Base-by-base conservation (phyloP, 2,888 invertebrate species). In the Perizoma affinitatum region DNA sequence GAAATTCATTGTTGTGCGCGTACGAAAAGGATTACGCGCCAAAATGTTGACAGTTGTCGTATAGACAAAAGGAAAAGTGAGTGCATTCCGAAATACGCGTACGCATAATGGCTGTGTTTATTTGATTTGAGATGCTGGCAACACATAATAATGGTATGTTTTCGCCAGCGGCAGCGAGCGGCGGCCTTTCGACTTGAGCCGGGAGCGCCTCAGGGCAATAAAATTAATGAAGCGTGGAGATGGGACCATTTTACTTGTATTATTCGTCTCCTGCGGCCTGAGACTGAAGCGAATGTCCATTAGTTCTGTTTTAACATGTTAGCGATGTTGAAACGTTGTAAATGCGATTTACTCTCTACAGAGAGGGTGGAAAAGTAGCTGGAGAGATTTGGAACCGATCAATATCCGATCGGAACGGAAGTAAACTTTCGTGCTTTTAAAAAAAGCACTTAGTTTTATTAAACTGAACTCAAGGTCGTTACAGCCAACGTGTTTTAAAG, bases 281-380 rank as follows among this genome's bases (percentile, higher is more conserved):
- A 87, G 90, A 90, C 90, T 90, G 90, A 80, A 92, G 87, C 91
- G 91, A 92, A 92, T 92, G 91, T 91, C 91, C 91, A 92, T 92
- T 92, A 91, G 92, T 92, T 92, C 92, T 91, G 90, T 92, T 92
- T 92, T 91, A 92, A 92, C 92, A 91, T 92, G 91, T 92, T 92
- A 92, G 91, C 89, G 89, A 90, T 86, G 90, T 90, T 91, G 92
- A 92, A 91, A 91, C 88, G 88, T 90, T 90, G 89, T 88, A 91
- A 92, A 92, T 92, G 87, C 89, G 90, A 92, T 92, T 92, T 91
- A 88, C 88, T 89, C 88, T 89, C 80, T 85, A 81, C 81, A 82
- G 87, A 84, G 90, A 85, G 91, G 90, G 88, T 88, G 87, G 89
- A 87, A 86, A 84, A 90, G 88, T 88, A 85, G 88, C 87, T 78